These are phyloP conservation scores for Gallinago paraguaiae DNA, from an alignment of 2,113 vertebrate species.

Conservation along the genomic window DNA sequence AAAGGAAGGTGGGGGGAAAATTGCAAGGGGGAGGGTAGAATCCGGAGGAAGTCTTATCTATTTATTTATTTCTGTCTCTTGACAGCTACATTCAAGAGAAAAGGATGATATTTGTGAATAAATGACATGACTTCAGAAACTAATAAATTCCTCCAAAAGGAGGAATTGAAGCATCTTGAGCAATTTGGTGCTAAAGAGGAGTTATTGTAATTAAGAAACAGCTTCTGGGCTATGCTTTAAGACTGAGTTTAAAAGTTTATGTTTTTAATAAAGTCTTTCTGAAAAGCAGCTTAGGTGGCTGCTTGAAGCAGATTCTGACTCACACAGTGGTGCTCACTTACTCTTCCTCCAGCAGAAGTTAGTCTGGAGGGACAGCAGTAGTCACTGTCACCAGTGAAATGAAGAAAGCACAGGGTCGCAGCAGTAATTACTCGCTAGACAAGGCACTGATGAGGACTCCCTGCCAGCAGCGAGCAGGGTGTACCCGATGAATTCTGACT, in stretches of 20 bases:
- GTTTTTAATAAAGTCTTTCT: neutral
- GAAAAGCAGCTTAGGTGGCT: neutral
- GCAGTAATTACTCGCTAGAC: neutral
- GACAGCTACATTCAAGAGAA: neutral
- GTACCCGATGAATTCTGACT: neutral
- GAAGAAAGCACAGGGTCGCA: neutral
- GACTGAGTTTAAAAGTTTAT: neutral
- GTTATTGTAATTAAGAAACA: neutral
- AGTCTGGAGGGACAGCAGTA: neutral
- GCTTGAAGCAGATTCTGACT: neutral
- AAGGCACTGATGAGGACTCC: neutral
- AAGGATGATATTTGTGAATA: neutral
- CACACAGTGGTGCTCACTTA: neutral
- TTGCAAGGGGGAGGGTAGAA: neutral
- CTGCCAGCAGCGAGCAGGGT: neutral
- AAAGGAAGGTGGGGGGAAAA: neutral
- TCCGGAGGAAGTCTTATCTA: neutral
- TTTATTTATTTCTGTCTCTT: conserved; percentile 11
- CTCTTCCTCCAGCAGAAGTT: neutral
- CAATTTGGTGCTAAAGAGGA: neutral
- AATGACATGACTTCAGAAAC: neutral
- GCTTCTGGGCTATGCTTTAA: neutral
- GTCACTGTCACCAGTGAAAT: neutral
- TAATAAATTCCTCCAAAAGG: neutral
- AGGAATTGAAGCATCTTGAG: neutral